A percentile compares a stretch with the other conserved stretches of the same genome.
phyloP scores from a whole-genome alignment of 2,113 vertebrate genomes.

The Vombatus ursinus region DNA sequence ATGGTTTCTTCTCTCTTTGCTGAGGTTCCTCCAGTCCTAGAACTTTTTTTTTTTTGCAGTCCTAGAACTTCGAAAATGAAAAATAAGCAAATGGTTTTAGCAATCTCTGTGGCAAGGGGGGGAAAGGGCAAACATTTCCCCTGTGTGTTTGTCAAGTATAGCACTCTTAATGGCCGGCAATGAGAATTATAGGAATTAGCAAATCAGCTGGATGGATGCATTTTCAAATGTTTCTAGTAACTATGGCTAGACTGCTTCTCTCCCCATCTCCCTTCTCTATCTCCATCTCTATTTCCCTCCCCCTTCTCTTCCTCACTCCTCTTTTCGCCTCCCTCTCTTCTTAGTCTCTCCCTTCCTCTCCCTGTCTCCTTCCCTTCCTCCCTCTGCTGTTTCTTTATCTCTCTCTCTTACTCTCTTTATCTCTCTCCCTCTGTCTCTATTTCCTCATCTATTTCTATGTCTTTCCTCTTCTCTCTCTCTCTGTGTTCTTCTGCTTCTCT shows the following conservation, averaged over 20 bases:
- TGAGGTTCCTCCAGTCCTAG: not conserved
- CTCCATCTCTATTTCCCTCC: slow-evolving; percentile 15
- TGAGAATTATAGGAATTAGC: slow-evolving; percentile 17
- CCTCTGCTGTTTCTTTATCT: not conserved
- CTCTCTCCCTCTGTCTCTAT: not conserved
- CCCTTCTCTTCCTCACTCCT: not conserved
- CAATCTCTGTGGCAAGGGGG: not conserved
- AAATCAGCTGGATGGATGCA: slow-evolving; percentile 28
- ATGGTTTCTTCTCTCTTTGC: slow-evolving; percentile 49
- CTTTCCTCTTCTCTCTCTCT: not conserved
- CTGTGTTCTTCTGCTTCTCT: not conserved
- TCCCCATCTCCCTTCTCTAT: not conserved
- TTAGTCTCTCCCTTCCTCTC: slow-evolving; percentile 46
- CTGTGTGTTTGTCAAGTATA: slow-evolving; percentile 1
- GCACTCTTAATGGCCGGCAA: slow-evolving; percentile 13
- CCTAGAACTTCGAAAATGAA: not conserved
- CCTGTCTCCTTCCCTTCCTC: slow-evolving; percentile 36
- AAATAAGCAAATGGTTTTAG: slow-evolving; percentile 4
- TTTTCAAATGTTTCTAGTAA: slow-evolving; percentile 15
- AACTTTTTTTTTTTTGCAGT: too few relatives aligned
- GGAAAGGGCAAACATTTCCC: not conserved
- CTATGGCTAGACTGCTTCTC: not conserved
- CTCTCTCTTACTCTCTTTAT: not conserved
- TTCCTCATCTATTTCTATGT: not conserved
- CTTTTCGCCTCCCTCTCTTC: not conserved